Evolutionary conservation across 2,113 vertebrate genomes (phyloP), one percentile per base, ranked within the genome.

Genomic region (Petromus typicus): DNA sequence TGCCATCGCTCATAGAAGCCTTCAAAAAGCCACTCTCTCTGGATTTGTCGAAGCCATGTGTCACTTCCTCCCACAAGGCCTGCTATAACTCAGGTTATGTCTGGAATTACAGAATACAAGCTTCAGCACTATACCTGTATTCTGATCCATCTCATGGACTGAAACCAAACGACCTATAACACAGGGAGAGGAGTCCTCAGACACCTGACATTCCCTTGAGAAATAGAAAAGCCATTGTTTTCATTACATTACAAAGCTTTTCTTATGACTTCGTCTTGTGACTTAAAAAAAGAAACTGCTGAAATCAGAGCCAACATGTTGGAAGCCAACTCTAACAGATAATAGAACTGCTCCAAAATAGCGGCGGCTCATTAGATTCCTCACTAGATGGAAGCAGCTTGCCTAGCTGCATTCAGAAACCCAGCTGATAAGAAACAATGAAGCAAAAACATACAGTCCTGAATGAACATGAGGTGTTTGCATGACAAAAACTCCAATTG

Each of bases 331-430:
- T 92, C 94, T 97, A 96, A 95, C 91, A 97, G 96, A 91, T 95
- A 97, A 96, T 86, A 96, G 93, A 97, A 90, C 83, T 63, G 87
- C 91, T 97, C 89, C 93, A 93, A 96, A 97, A 97, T 91, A 95
- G 91, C 94, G 87, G 51, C 89, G 90, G 86, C 94, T 97, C 97
- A 98, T 98, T 98, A 97, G 91, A 97, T 97, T 97, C 89, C 86
- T 96, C 96, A 83, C 87, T 95, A 96, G 94, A 96, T 97, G 80
- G 95, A 97, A 94, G 83, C 86, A 89, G 67, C 94, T 76, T 95
- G 93, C 94, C 89, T 67, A 84, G 91, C 96, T 94, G 86, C 80
- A 94, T 97, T 91, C 94, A 97, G 96, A 97, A 97, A 96, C 84
- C 93, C 96, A 98, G 96, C 91, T 96, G 97, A 97, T 87, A 87